Base-by-base conservation (phyloP, 1,140 invertebrate genomes). In the Cardiocondyla obscurior region DNA sequence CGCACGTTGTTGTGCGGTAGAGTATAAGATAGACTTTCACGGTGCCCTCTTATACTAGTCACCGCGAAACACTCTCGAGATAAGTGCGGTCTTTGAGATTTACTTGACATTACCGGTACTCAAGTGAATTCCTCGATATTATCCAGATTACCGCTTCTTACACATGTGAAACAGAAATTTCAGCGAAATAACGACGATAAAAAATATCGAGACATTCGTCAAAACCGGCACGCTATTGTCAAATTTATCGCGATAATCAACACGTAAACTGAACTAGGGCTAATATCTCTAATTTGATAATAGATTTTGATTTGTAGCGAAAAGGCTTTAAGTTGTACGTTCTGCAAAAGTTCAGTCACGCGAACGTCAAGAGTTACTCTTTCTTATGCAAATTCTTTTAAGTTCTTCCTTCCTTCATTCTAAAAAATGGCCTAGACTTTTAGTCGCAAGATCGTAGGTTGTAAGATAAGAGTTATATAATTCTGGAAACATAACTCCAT, bases 61-160 rank as follows among this genome's bases (percentile, higher is more conserved):
- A 57, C 49, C 46, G 36, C 64, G 30, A 77, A 28, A 64, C 73
- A 39, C 28, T 44, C 77, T 81, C 39, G 67, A 74, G 53, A 74
- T 73, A 73, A 81, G 67, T 72, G 51, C 33, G 22, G 79, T 58
- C 69, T 81, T 74, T 74, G 65, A 81, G 49, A 81, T 81, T 81
- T 81, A 81, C 62, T 55, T 16, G 76, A 81, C 46, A 25, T 67
- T 81, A 67, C 44, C 49, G 30, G 64, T 42, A 67, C 57, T 67
- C 46, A 49, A 67, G 30, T 65, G 60, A 67, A 74, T 60, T 74
- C 25, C 4, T 60, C 36, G 22, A 74, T 74, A 74, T 74, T 44
- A 60, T 44, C 53, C 55, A 42, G 36, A 74, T 74, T 74, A 46
- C n/a, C 28, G 53, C 36, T 58, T 14, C 6, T 19, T 25, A 19